These are phyloP conservation scores for Nannoperca obscura DNA, from an alignment of 2,797 vertebrate genomes.

Conservation along the genomic window DNA sequence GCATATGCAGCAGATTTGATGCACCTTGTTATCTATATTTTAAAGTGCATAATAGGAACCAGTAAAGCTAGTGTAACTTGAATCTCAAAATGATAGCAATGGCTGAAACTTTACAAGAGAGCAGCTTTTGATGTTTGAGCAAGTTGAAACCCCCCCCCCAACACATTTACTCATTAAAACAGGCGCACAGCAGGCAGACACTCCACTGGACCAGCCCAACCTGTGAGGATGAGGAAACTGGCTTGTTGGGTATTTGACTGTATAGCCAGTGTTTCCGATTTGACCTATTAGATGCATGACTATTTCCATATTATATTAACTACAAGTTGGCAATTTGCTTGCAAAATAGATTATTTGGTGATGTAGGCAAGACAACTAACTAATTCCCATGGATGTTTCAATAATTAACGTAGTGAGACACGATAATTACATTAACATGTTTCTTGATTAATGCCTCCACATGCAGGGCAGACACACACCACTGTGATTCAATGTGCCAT, in stretches of 20 bases:
- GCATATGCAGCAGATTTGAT: neutral
- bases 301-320: neutral
- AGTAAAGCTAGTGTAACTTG: slow-evolving; percentile 7
- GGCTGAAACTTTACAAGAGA: slow-evolving; percentile 9
- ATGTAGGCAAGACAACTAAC: neutral
- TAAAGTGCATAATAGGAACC: neutral
- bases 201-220: neutral
- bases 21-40: neutral
- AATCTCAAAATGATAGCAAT: slow-evolving; percentile 11
- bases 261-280: slow-evolving; percentile 16
- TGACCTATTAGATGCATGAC: neutral
- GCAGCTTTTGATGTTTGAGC: slow-evolving; percentile 5
- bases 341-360: neutral
- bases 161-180: slow-evolving; percentile 20
- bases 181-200: neutral
- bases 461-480: neutral
- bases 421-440: neutral
- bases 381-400: neutral
- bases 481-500: neutral
- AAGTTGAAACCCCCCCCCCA: no score
- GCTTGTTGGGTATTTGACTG: slow-evolving; percentile 19
- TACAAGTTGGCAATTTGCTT: neutral
- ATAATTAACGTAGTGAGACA: neutral
- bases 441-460: neutral
- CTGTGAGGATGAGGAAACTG: slow-evolving; percentile 16